Evolutionary conservation across 2,888 invertebrate genomes (phyloP).

Genomic region (Netelia virgata): DNA sequence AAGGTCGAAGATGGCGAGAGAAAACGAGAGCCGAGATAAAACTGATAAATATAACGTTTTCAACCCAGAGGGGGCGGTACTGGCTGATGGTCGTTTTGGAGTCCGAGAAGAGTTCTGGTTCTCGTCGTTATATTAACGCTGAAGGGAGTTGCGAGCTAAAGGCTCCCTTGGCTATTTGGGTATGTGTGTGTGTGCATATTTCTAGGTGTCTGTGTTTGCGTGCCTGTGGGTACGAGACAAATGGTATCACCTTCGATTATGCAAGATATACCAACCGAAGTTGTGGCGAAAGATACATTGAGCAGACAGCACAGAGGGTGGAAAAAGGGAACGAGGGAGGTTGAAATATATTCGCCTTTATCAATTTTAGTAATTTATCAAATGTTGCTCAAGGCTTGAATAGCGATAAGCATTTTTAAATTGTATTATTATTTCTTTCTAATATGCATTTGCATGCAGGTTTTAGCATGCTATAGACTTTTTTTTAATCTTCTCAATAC

Average conservation of each 20-base stretch:
- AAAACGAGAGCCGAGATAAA: conserved; percentile 68
- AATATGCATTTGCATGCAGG: too few relatives aligned
- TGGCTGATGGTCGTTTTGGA: conserved; percentile 44
- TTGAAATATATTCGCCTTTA: neutral
- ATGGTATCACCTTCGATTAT: conserved; percentile 72
- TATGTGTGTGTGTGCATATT: neutral
- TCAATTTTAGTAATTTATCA: too few relatives aligned
- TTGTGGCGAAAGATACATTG: conserved; percentile 43
- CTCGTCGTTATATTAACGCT: conserved; percentile 7
- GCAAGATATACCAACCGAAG: conserved; percentile 55
- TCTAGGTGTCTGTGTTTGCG: neutral
- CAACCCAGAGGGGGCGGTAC: conserved; percentile 20
- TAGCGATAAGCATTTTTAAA: too few relatives aligned
- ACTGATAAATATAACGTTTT: conserved; percentile 71
- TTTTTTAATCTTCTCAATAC: too few relatives aligned
- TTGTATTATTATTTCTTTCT: too few relatives aligned
- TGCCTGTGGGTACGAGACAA: conserved; percentile 19
- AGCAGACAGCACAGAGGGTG: conserved; percentile 2
- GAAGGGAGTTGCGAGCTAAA: conserved; percentile 5
- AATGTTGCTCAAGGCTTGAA: too few relatives aligned
- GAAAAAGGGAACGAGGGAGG: neutral
- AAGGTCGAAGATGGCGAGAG: conserved; percentile 62
- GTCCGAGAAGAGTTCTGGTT: conserved; percentile 19
- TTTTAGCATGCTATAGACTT: too few relatives aligned
- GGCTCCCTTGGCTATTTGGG: neutral